Conservation (phyloP, 23 tunicate genomes). For the Clavelina lepadiformis region DNA sequence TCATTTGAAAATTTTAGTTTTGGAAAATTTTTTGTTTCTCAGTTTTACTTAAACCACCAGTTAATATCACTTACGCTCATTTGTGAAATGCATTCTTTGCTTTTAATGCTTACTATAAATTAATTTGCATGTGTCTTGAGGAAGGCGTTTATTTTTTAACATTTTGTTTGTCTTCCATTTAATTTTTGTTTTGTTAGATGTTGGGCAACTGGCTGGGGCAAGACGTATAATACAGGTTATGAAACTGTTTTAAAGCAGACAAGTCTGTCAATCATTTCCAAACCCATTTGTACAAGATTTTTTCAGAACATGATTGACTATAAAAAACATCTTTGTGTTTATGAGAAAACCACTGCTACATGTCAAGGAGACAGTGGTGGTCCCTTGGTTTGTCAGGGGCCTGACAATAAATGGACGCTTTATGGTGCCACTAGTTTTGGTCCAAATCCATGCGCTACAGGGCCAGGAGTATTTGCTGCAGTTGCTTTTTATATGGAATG, state of each 20-base stretch:
- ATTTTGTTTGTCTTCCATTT: no score
- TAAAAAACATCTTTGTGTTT: constrained; percentile 43
- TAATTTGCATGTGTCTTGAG: no score
- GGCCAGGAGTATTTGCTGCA: constrained; percentile 52
- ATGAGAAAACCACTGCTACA: constrained; percentile 18
- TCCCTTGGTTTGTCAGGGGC: constrained; percentile 65
- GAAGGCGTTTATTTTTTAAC: no score
- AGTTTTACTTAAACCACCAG: no score
- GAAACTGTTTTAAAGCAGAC: constrained; percentile 37
- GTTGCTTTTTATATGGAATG: constrained; percentile 44
- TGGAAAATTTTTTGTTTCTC: no score
- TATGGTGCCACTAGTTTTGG: constrained; percentile 76
- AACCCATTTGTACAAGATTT: constrained; percentile 20
- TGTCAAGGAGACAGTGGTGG: constrained; percentile 86
- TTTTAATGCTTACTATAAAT: no score
- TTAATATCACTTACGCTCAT: no score
- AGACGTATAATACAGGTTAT: constrained; percentile 33
- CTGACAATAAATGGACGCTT: constrained; percentile 66
- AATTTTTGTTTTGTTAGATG: constrained; percentile 27
- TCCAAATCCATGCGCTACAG: constrained; percentile 44
- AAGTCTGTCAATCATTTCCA: constrained; percentile 20
- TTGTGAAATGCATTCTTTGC: no score
- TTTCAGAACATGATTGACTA: constrained; percentile 16
- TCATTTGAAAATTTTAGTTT: no score
- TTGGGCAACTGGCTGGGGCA: constrained; percentile 88